These are phyloP conservation scores for Empis stercorea DNA, from an alignment of 2,888 invertebrate species.

Conservation along the genomic window DNA sequence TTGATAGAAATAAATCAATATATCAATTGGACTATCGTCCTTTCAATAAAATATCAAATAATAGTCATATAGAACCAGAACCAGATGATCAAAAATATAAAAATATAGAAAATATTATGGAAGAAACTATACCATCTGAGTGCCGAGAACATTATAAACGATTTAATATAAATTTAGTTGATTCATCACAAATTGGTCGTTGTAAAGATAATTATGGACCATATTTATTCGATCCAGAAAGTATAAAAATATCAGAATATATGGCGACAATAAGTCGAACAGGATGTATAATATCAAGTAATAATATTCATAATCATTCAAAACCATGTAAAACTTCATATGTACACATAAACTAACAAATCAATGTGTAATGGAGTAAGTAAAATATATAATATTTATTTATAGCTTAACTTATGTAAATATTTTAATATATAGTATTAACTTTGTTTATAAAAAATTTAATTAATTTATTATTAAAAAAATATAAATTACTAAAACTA, in stretches of 20 bases:
- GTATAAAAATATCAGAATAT: conserved; percentile 26
- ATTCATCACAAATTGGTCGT: conserved; percentile 22
- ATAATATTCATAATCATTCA: conserved; percentile 9
- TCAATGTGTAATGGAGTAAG: too few species aligned
- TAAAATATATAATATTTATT: too few species aligned
- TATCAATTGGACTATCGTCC: conserved; percentile 50
- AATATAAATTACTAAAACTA: too few species aligned
- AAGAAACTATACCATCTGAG: conserved; percentile 17
- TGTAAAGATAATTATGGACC: conserved; percentile 28
- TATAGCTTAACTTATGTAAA: too few species aligned
- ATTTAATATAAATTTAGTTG: conserved; percentile 24
- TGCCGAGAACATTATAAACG: conserved; percentile 20
- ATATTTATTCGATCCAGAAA: conserved; percentile 15
- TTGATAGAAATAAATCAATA: conserved; percentile 41
- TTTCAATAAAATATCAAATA: too few species aligned
- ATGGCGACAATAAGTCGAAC: conserved; percentile 32
- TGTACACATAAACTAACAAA: too few species aligned
- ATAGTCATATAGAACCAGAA: conserved; percentile 27
- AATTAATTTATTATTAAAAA: too few species aligned
- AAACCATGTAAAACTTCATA: too few species aligned
- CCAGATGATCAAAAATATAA: conserved; percentile 24
- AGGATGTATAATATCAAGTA: conserved; percentile 25
- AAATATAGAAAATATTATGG: conserved; percentile 18
- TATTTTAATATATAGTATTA: too few species aligned
- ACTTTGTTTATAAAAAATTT: too few species aligned